A percentile compares a stretch with the other conserved stretches of the same genome.
Conservation (phyloP, 2,797 vertebrate species). For the Pithecia hirsuta region DNA sequence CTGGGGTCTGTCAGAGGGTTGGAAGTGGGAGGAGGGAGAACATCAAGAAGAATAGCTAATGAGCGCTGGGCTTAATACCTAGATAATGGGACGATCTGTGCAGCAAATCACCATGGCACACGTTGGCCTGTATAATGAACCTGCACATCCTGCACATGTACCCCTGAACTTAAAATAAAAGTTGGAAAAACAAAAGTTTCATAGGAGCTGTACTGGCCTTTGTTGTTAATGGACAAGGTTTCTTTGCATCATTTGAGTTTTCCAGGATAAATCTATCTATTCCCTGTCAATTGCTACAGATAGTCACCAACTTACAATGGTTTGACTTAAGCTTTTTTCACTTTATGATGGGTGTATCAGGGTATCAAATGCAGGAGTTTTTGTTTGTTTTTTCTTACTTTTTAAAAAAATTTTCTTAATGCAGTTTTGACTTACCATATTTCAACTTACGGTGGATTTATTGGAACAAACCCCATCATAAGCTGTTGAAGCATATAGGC, state of each 20-base stretch:
- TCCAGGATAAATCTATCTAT: background rate
- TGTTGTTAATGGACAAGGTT: background rate
- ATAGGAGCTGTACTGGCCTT: background rate
- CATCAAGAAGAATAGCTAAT: no score
- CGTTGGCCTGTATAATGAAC: no score
- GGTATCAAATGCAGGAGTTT: no score
- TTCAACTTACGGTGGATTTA: background rate
- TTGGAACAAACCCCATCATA: background rate
- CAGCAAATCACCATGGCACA: no score
- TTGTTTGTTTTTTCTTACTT: no score
- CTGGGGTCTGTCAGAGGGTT: no score
- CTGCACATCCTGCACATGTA: no score
- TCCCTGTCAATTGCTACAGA: background rate
- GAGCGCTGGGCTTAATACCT: no score
- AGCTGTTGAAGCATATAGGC: background rate
- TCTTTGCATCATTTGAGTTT: background rate
- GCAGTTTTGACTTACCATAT: background rate
- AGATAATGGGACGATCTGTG: no score
- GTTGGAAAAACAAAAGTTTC: background rate
- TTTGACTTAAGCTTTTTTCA: background rate
- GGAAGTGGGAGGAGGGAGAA: no score
- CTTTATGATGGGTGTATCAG: background rate
- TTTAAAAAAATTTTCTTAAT: no score
- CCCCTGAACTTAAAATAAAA: no score
- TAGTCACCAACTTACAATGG: background rate